Percentiles rank a stretch among this genome's conserved stretches.
Conservation (phyloP, 1,140 invertebrate species). For the Tetragnatha versicolor region DNA sequence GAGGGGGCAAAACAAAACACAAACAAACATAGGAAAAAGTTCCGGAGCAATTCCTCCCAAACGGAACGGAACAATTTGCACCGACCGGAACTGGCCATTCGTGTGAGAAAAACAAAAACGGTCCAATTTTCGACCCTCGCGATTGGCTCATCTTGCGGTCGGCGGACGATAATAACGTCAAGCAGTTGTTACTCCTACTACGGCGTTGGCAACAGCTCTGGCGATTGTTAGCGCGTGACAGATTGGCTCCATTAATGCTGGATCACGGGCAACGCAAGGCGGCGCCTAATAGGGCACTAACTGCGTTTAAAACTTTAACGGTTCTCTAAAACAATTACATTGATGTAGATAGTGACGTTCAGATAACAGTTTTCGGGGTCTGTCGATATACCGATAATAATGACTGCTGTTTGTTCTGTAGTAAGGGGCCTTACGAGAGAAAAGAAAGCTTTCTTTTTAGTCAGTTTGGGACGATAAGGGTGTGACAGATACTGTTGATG, state of each 20-base stretch:
- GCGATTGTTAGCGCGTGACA: conserved; percentile 49
- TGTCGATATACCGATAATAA: too few species aligned
- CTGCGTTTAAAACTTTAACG: conserved; percentile 46
- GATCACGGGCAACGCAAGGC: conserved; percentile 31
- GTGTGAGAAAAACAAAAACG: conserved; percentile 34
- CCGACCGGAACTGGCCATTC: neutral
- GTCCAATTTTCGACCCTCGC: conserved; percentile 46
- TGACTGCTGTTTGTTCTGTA: too few species aligned
- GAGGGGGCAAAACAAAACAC: conserved; percentile 21
- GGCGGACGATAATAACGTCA: conserved; percentile 48
- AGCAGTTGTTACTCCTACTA: conserved; percentile 28
- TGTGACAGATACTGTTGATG: too few species aligned
- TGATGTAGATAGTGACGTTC: neutral
- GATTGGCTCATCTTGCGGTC: conserved; percentile 50
- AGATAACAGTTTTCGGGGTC: neutral
- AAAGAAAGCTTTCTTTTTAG: too few species aligned
- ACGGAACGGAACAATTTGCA: conserved; percentile 19
- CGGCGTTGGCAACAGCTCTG: conserved; percentile 28
- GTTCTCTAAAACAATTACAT: conserved; percentile 46
- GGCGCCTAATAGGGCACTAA: conserved; percentile 34
- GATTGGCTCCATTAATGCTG: conserved; percentile 47
- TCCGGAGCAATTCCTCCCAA: neutral
- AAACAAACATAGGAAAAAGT: neutral
- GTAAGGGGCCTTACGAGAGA: too few species aligned
- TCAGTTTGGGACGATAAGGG: too few species aligned